Evolutionary conservation across 2,113 vertebrate genomes (phyloP), one percentile per base, ranked within the genome.

Genomic region (Peucedramus taeniatus): DNA sequence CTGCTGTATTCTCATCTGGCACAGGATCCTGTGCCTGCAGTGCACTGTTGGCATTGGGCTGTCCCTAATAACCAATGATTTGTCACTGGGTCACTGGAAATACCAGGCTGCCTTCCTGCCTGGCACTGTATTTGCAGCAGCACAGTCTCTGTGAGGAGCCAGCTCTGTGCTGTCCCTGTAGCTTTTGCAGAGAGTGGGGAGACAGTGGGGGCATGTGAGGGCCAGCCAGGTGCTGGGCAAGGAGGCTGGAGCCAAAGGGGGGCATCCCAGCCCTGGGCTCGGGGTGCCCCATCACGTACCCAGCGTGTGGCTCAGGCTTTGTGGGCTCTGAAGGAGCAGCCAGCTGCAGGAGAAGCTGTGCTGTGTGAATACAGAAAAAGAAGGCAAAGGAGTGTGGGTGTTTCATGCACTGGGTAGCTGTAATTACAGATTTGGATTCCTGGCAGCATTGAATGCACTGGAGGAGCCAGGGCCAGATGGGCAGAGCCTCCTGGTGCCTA

Each of bases 391-490:
- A 59, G 27, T 0, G 3, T n/a, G 89, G 30, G 45, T 83, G 47
- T 91, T 96, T 45, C 83, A 76, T 86, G 94, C 76, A 64, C 30
- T 1, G n/a, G 69, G 45, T 95, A 92, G 75, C 93, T 93, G 91
- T 95, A 93, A 96, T 97, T 90, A 96, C 24, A 10, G 78, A 66
- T 93, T 86, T 80, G 78, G 64, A 88, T 92, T 97, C 70, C 78
- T 96, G 96, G 90, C 96, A 96, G 51, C 59, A 37, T 1, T 72
- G 80, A 76, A 79, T 65, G 59, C 44, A 72, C 39, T 89, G 75
- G 78, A 89, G 63, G 60, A 96, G 88, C 90, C 91, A 91, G 75
- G 84, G 88, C 94, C 97, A 97, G 94, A 96, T 97, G 91, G 96
- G 59, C 87, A 95, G 82, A 90, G 64, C 95, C 68, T 81, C 87